Evolutionary conservation across 2,888 invertebrate species (phyloP), one percentile per base, ranked within the genome.

Genomic region (Mesorhabditis spiculigera): DNA sequence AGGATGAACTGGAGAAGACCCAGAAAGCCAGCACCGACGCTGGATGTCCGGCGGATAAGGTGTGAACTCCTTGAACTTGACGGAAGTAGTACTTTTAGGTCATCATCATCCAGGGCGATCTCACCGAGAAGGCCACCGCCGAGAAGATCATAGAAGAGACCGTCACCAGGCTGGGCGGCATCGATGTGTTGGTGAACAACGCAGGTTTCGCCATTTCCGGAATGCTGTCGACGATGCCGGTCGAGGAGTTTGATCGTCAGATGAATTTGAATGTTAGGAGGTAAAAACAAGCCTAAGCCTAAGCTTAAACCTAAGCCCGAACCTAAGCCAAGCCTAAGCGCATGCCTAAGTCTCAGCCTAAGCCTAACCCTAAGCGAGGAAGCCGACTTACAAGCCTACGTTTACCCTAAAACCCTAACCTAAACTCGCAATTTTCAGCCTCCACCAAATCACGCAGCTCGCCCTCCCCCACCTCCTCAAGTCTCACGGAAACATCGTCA

Each of bases 401-500:
- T n/a, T n/a, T n/a, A n/a, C n/a, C n/a, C n/a, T n/a, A n/a, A n/a
- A n/a, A n/a, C n/a, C n/a, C n/a, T n/a, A n/a, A n/a, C n/a, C n/a
- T n/a, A n/a, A n/a, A n/a, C n/a, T n/a, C n/a, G n/a, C n/a, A n/a
- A n/a, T n/a, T n/a, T 75, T 28, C 65, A 79, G 81, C 65, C 71
- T 81, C 16, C 72, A 82, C n/a, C 73, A 70, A 42, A 66, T 81
- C 65, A 81, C 79, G 13, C 73, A 75, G n/a, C 70, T 70, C 41
- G 78, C 77, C 5, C 70, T 81, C 16, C 82, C 82, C 8, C 73
- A 80, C 68, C 64, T 81, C 43, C 70, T 75, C 65, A 68, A 71
- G 28, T 75, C 71, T 42, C 75, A 78, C 87, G 94, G 94, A 10
- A 92, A 91, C 79, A 92, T 95, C 80, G 94, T 97, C 0, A 97